Conservation (phyloP, 2,113 vertebrate genomes). For the Progne subis region DNA sequence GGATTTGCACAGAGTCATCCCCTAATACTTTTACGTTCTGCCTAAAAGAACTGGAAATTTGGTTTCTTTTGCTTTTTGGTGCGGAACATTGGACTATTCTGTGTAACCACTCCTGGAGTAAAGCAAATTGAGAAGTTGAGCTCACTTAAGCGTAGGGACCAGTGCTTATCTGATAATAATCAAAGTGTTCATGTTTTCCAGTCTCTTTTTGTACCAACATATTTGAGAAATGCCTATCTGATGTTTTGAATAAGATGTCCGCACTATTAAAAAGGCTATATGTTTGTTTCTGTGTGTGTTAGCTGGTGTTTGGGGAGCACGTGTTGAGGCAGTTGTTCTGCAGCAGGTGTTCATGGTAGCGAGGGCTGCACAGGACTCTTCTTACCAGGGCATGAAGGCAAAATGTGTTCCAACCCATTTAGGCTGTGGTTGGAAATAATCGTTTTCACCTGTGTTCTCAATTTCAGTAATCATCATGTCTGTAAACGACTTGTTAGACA, state of each 20-base stretch:
- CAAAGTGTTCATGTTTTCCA: background rate
- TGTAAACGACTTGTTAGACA: background rate
- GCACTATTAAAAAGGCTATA: background rate
- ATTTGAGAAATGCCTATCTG: background rate
- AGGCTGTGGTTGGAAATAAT: background rate
- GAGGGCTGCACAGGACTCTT: fast-evolving
- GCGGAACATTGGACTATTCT: background rate
- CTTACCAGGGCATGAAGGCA: background rate
- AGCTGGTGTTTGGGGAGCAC: background rate
- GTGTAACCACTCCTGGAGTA: background rate
- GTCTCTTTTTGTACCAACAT: background rate
- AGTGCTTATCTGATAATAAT: background rate
- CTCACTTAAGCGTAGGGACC: background rate
- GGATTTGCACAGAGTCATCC: conserved; percentile 83
- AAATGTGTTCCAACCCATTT: background rate
- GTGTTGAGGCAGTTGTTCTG: background rate
- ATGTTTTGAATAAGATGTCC: background rate
- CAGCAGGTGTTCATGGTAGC: background rate
- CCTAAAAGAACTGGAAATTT: background rate
- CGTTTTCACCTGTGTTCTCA: background rate
- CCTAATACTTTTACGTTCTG: conserved; percentile 33
- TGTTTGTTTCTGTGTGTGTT: background rate
- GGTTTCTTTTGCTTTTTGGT: background rate
- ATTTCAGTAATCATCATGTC: background rate
- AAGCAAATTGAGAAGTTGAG: background rate